Evolutionary conservation across 2,888 invertebrate species (phyloP).

Genomic region (Gastracanthus pulcherrimus): DNA sequence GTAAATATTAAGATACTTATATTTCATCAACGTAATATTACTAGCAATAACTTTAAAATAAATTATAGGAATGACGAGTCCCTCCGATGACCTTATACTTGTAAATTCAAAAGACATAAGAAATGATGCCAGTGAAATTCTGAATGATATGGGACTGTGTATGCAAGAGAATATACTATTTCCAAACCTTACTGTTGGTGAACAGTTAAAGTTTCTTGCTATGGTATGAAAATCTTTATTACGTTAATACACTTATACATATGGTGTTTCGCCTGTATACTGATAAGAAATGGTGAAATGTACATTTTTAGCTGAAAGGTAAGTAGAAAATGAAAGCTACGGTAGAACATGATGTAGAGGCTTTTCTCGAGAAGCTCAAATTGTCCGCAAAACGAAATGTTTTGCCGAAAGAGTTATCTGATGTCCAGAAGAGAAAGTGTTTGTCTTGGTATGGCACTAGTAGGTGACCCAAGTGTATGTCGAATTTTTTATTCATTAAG

Average conservation of each 20-base stretch:
- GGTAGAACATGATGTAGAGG: conserved; percentile 79
- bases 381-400: conserved; percentile 82
- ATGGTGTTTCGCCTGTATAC: too few species aligned
- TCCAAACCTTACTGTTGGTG: conserved; percentile 86
- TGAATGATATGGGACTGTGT: conserved; percentile 88
- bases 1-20: conserved; percentile 18
- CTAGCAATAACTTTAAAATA: background rate
- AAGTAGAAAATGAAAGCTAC: conserved; percentile 66
- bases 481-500: background rate
- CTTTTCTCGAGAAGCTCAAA: conserved; percentile 79
- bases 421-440: conserved; percentile 94
- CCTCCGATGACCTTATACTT: conserved; percentile 84
- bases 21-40: too few species aligned
- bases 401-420: conserved; percentile 84
- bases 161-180: conserved; percentile 93
- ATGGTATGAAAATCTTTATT: conserved; percentile 80
- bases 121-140: conserved; percentile 82
- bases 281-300: background rate
- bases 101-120: conserved; percentile 86
- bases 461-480: conserved; percentile 83
- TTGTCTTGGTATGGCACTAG: conserved; percentile 89
- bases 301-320: conserved; percentile 38
- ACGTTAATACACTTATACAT: background rate
- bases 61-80: conserved; percentile 80
- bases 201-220: conserved; percentile 90